Evolutionary conservation across 1,140 invertebrate species (phyloP), one percentile per base, ranked within the genome.

Genomic region (Heterodera schachtii): DNA sequence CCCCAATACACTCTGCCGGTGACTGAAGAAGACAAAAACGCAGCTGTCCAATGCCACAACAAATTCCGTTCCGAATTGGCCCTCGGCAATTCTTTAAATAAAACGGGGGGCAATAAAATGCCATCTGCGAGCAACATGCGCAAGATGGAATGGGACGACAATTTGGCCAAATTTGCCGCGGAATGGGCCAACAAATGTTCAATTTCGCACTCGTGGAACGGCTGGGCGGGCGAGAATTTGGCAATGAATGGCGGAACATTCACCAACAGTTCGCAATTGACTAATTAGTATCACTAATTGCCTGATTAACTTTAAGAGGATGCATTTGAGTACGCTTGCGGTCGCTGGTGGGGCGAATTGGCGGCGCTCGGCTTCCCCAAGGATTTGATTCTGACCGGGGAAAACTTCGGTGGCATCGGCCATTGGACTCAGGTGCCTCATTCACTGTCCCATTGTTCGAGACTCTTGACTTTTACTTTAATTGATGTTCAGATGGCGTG

Each of bases 211-310:
- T 75, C 74, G 11, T 52, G 64, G 57, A 64, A 64, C 57, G 74
- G 74, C 57, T 43, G 64, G 8, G 43, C 57, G 57, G 74, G 74
- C 31, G 74, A 75, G 43, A 75, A 75, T 44, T 64, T 75, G 57
- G 57, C 64, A 16, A 49, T n/a, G 44, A 64, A 64, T 64, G 57
- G 57, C 74, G 64, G 43, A 11, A 13, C 57, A 75, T 75, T 60
- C 43, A n/a, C 57, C 0, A 76, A 76, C 47, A 52, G 44, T 64
- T 64, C 5, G 57, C 16, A 1, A 21, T 13, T 52, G 19, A 5
- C 43, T 2, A 52, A 21, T 13, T 7, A 19, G 6, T n/a, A 75
- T 16, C 52, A 52, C 21, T n/a, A 49, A 57, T 49, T 11, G 21
- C 13, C 52, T 31, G 31, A 31, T 31, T 31, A 52, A 64, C 60